Percentiles rank a stretch among this genome's conserved stretches.
These are phyloP conservation scores for Romanomermis culicivorax DNA, from an alignment of 2,888 invertebrate species.

Conservation along the genomic window DNA sequence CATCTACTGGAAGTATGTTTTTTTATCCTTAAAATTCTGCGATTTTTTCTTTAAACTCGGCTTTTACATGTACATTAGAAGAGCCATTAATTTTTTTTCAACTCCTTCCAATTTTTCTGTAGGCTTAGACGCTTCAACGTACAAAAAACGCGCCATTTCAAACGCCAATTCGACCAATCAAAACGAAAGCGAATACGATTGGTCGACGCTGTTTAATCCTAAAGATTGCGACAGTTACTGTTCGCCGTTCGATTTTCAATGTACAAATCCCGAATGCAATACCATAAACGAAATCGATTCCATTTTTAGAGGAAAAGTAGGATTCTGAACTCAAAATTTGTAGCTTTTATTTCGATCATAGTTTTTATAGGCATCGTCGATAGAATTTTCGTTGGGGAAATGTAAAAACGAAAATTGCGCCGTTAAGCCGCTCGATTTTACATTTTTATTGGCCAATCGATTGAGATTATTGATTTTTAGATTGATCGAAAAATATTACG, in stretches of 20 bases:
- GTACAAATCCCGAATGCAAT: slow-evolving; percentile 7
- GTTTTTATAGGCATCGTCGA: no score
- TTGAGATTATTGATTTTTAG: neutral
- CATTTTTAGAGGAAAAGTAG: neutral
- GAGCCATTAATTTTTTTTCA: neutral
- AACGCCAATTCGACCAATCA: neutral
- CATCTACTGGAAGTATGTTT: no score
- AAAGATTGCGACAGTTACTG: neutral
- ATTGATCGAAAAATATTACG: slow-evolving; percentile 1
- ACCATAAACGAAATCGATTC: neutral
- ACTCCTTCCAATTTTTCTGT: neutral
- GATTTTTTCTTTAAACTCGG: neutral
- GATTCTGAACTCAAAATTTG: no score
- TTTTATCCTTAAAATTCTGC: no score
- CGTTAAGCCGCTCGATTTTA: neutral
- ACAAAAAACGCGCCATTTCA: neutral
- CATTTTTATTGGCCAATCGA: neutral
- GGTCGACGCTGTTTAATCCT: neutral
- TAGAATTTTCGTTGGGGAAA: neutral
- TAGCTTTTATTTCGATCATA: no score
- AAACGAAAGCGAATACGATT: slow-evolving; percentile 2
- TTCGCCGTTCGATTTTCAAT: slow-evolving; percentile 2
- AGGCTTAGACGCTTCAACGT: slow-evolving; percentile 6
- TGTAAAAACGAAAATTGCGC: neutral
- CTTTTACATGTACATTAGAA: neutral